Percentiles rank a stretch among this genome's conserved stretches.
phyloP scores from a whole-genome alignment of 1,140 invertebrate species.

The Diploscapter pachys region DNA sequence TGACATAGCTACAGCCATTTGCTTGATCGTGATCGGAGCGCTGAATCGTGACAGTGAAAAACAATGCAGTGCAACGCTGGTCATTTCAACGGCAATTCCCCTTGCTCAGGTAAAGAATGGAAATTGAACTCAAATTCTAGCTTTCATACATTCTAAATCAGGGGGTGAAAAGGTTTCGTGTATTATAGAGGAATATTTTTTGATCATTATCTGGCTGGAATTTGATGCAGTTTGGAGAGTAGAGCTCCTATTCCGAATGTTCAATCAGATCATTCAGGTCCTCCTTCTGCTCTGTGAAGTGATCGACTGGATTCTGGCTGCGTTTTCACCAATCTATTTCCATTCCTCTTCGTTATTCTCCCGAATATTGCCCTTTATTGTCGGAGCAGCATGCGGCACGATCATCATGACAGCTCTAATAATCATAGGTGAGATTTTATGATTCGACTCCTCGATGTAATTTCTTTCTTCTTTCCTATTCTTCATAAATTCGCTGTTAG shows the following conservation, averaged over 20 bases:
- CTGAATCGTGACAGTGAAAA: slow-evolving; percentile 15
- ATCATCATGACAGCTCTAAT: slow-evolving; percentile 20
- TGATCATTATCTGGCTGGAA: not conserved
- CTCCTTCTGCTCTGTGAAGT: slow-evolving; percentile 24
- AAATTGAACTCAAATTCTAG: no score
- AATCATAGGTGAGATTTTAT: slow-evolving; percentile 13
- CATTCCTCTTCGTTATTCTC: slow-evolving; percentile 20
- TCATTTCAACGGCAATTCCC: slow-evolving; percentile 26
- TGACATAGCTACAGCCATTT: slow-evolving; percentile 20
- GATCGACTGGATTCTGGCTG: slow-evolving; percentile 25
- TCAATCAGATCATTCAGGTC: slow-evolving; percentile 5
- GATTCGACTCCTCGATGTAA: not conserved
- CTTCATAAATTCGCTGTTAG: not conserved
- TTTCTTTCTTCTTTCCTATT: not conserved
- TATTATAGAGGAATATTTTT: not conserved
- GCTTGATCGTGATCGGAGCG: slow-evolving; percentile 10
- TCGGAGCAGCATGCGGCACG: slow-evolving; percentile 11
- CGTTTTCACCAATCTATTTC: slow-evolving; percentile 28
- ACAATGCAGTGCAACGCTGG: slow-evolving; percentile 12
- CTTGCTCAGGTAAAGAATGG: slow-evolving; percentile 16
- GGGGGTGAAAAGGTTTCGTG: not conserved
- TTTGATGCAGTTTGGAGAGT: not conserved
- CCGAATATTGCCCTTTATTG: slow-evolving; percentile 21
- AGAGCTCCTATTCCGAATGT: not conserved
- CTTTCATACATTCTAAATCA: not conserved